phyloP scores from a whole-genome alignment of 2,797 vertebrate species.

The Petrocephalus sullivani region DNA sequence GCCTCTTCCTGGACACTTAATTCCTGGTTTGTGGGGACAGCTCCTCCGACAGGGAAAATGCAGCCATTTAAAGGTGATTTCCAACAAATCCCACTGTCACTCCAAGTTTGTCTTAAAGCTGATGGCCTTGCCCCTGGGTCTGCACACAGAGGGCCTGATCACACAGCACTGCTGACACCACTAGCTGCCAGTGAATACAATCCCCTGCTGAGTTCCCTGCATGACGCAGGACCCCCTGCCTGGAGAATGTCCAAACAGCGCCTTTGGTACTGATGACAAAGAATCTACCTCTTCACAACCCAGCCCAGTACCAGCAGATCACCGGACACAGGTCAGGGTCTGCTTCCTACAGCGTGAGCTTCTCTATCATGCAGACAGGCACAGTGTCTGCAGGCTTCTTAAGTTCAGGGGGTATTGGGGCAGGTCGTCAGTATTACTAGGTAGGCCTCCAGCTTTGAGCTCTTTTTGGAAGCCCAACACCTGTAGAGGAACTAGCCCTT shows the following conservation, averaged over 20 bases:
- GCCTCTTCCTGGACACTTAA: background rate
- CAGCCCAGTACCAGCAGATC: background rate
- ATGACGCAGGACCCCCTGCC: background rate
- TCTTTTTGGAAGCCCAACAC: background rate
- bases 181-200: background rate
- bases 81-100: background rate
- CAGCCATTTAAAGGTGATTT: background rate
- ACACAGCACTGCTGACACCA: background rate
- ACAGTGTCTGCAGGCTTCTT: background rate
- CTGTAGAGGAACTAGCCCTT: background rate
- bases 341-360: background rate
- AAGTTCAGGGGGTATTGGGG: background rate
- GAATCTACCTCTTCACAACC: background rate
- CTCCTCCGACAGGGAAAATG: background rate
- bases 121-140: background rate
- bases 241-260: background rate
- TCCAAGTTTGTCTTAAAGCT: background rate
- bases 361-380: background rate
- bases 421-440: background rate
- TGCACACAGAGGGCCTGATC: background rate
- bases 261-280: background rate
- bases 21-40: background rate
- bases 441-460: background rate
- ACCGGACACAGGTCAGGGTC: background rate
- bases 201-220: background rate